Base-by-base conservation (phyloP, 2,888 invertebrate genomes). In the Volucella bombylans region DNA sequence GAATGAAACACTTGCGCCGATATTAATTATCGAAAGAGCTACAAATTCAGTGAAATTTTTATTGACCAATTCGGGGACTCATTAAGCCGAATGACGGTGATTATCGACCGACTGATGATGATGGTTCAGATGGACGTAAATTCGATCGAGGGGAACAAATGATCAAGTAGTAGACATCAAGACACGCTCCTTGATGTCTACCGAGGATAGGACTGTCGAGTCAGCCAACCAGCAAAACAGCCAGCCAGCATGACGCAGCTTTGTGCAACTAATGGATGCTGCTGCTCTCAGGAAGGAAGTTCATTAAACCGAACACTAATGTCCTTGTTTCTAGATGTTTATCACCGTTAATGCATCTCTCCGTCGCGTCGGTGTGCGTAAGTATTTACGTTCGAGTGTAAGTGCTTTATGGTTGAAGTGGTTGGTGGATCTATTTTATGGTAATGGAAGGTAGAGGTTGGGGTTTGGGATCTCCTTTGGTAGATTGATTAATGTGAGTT, bases 261-360 rank as follows among this genome's bases (percentile, higher is more conserved):
- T 61, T 62, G 23, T 61, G 43, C 10, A 61, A 59, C 73, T 77
- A 78, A 73, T 82, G 73, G 64, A 57, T 85, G 67, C 69, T 18
- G 10, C 14, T 10, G 45, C 45, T 38, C 74, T 23, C 77, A 73
- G 81, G 82, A 86, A 86, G 82, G 78, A 86, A 82, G 86, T 86
- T 86, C 86, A 82, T 82, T 86, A 86, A 86, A 86, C 86, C 73
- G 64, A 43, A 72, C 82, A 72, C 82, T 73, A 78, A 82, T 86
- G 86, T 86, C 86, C 86, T 86, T 86, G 86, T 82, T 86, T 82
- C 64, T 45, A 73, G 86, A 86, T 86, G 62, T 82, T 86, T 86
- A 86, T 86, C 86, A 78, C 55, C 77, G 55, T 81, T 81, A 81
- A 85, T 85, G 85, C 76, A 76, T 82, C 62, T 49, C 31, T 47